Evolutionary conservation across 2,888 invertebrate species (phyloP), one percentile per base, ranked within the genome.

Genomic region (Conistra vaccinii): DNA sequence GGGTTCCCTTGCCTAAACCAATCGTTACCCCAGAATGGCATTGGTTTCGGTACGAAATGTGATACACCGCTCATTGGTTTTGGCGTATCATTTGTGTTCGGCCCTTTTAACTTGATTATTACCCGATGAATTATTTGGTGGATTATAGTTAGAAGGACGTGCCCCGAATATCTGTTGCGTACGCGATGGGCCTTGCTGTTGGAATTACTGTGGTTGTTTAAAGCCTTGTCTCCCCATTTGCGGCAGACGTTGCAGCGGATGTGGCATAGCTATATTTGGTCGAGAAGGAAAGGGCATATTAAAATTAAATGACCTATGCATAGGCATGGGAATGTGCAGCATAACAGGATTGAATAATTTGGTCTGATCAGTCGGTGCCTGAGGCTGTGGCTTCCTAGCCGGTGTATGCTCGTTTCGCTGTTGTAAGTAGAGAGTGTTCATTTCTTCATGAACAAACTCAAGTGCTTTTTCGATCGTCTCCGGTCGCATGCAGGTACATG

Each of bases 361-460:
- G 35, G 61, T 61, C 61, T 61, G 35, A n/a, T 39, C 61, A 2
- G 51, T 6, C 51, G 51, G 51, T 53, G n/a, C 51, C 65, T 66
- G 65, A 66, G 48, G 65, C 29, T 66, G 65, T 35, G 32, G 51
- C 20, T 20, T 65, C 7, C 9, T 51, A 66, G 29, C 61, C 5
- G 51, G 61, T 48, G 20, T 26, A 32, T 61, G 69, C 53, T 80
- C 75, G 26, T 75, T 84, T 7, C 83, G 62, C 0, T 81, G 68
- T 48, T 88, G 86, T 17, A 86, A 9, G 62, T 88, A 87, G 10
- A 86, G 3, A 0, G 79, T 81, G n/a, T 71, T 71, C 23, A 71
- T 55, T 6, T 71, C 63, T 6, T 71, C 57, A 20, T 71, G 63
- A 45, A 71, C 71, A 42, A 78, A 88, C 51, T 87, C 82, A 3